Evolutionary conservation across 2,888 invertebrate genomes (phyloP).

Genomic region (Eurytoma californica): DNA sequence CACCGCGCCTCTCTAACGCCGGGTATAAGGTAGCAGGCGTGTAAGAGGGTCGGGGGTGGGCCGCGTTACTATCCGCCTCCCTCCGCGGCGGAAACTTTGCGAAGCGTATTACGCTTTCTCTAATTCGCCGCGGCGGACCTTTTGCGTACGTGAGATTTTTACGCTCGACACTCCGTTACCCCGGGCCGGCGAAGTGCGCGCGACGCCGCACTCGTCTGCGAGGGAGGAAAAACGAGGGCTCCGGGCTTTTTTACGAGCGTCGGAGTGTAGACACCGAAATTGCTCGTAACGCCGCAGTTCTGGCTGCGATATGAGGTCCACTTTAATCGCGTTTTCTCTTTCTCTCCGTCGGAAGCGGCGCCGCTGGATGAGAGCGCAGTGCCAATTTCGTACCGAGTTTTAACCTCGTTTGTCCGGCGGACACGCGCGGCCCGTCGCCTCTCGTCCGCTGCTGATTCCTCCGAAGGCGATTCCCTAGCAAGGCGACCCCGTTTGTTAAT

Average conservation of each 20-base stretch:
- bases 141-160: constrained; percentile 23
- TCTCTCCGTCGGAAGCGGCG: neutral
- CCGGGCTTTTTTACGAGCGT: constrained; percentile 27
- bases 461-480: constrained; percentile 6
- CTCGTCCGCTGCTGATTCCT: neutral
- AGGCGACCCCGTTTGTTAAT: constrained; percentile 7
- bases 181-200: neutral
- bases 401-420: constrained; percentile 25
- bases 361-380: constrained; percentile 32
- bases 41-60: no score
- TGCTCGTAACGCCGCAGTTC: constrained; percentile 41
- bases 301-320: constrained; percentile 29
- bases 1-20: neutral
- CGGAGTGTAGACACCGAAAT: constrained; percentile 37
- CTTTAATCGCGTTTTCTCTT: constrained; percentile 38
- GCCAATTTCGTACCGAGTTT: constrained; percentile 30
- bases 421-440: neutral
- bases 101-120: constrained; percentile 37
- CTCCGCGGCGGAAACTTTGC: constrained; percentile 23
- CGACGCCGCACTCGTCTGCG: neutral
- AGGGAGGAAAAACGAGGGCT: no score
- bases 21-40: no score
- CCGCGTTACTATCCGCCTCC: neutral
- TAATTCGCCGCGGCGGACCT: constrained; percentile 21
- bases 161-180: neutral